These are phyloP conservation scores for Orthonevra nobilis DNA, from an alignment of 2,888 invertebrate species.

Conservation along the genomic window DNA sequence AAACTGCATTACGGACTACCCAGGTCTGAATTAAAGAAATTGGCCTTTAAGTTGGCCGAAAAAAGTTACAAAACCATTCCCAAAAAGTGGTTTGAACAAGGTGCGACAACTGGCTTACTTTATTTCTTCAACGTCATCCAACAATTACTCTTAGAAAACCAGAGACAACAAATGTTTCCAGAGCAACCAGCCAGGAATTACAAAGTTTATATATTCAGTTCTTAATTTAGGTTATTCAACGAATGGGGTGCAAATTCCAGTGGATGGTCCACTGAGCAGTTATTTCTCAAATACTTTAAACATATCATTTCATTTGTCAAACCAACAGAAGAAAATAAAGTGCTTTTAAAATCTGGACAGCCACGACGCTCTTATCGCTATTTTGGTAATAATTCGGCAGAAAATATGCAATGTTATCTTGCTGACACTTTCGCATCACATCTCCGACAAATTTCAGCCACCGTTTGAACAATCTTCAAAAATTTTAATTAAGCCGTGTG, in stretches of 20 bases:
- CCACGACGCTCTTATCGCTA: background rate
- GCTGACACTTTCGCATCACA: background rate
- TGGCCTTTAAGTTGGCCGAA: background rate
- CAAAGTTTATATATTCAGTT: slow-evolving; percentile 4
- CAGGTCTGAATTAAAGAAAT: background rate
- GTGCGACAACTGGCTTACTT: background rate
- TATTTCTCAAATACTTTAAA: no score
- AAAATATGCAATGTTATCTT: background rate
- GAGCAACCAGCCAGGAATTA: background rate
- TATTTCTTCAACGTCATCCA: background rate
- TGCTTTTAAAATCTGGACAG: background rate
- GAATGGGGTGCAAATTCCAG: background rate
- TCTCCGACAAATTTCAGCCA: background rate
- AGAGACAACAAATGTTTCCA: background rate
- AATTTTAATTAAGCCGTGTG: no score
- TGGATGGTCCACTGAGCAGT: no score
- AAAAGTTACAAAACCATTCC: background rate
- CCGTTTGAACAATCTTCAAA: no score
- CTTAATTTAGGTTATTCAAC: background rate
- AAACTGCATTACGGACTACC: background rate
- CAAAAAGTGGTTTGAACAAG: background rate
- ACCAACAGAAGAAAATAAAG: background rate
- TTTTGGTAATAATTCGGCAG: background rate
- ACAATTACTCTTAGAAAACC: background rate
- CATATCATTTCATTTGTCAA: background rate